phyloP scores from a whole-genome alignment of 2,113 vertebrate species.

The Erythrocercus mccallii region DNA sequence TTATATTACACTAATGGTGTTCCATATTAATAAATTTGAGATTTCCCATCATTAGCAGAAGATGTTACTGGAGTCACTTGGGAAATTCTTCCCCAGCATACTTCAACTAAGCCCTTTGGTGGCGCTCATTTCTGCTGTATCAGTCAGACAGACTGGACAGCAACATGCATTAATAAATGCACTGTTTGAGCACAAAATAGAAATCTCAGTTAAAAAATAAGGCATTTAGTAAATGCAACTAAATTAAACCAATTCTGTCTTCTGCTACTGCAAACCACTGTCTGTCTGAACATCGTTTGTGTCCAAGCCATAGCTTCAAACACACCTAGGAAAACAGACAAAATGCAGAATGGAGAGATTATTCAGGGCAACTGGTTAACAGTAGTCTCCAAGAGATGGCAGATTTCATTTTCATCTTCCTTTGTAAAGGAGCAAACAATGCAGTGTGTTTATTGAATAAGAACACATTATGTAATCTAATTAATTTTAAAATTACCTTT shows the following conservation, averaged over 20 bases:
- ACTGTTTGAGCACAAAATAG: background rate
- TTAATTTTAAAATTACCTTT: background rate
- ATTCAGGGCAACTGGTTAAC: background rate
- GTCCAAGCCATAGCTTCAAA: background rate
- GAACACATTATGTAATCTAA: background rate
- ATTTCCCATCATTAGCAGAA: background rate
- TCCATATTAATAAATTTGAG: slow-evolving; percentile 17
- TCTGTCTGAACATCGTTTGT: background rate
- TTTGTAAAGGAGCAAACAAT: background rate
- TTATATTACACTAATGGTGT: background rate
- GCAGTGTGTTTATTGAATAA: background rate
- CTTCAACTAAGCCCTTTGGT: slow-evolving; percentile 13
- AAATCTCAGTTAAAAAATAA: background rate
- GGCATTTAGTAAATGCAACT: background rate
- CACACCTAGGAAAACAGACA: background rate
- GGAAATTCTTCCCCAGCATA: background rate
- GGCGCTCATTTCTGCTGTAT: background rate
- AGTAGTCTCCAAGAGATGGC: background rate
- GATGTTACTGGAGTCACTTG: background rate
- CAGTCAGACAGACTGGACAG: background rate
- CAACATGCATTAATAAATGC: background rate
- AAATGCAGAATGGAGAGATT: background rate
- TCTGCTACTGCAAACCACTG: background rate
- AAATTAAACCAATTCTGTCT: background rate
- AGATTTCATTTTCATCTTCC: background rate